Base-by-base conservation (phyloP, 2,797 vertebrate species). In the Liparis tanakae region DNA sequence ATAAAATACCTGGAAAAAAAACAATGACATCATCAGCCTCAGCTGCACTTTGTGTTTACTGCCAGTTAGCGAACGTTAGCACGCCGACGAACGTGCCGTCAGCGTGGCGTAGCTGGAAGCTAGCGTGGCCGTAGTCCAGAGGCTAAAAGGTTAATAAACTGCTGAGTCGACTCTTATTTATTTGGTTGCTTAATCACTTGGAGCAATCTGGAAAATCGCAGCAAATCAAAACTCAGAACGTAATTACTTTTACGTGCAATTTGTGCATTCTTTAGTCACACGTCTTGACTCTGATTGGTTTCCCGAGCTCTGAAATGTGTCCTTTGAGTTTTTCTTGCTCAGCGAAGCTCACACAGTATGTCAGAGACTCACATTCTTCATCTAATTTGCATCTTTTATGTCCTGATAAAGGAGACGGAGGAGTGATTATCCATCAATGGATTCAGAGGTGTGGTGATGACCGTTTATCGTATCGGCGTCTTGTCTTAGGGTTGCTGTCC, bases 401-500 rank as follows among this genome's bases (percentile, higher is more conserved):
- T 44, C n/a, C 58, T 50, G 12, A 30, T 69, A 20, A 72, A 48
- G 1, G 18, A 15, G 10, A 59, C 2, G 10, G 36, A 56, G 7
- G 20, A 6, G 50, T 60, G 30, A 76, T 63, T 37, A 54, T 54
- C 72, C 6, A 12, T 48, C 69, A 7, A 14, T 53, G 18, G 44
- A 63, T 46, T 3, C 3, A 58, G 20, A 62, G 7, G 15, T 57
- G 36, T 37, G n/a, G n/a, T 33, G 22, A 13, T 46, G 51, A 60
- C 17, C 43, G 61, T 30, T 30, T 4, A 37, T 66, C 58, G 48
- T 15, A 30, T 30, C 25, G 18, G 22, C 18, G 57, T 39, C 48
- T 63, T 58, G 74, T 64, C 20, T 12, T 12, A 13, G 66, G 63
- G 54, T 53, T 41, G 25, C 66, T 74, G 81, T 74, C 72, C 84